A percentile compares a stretch with the other conserved stretches of the same genome.
These are phyloP conservation scores for Micrasema longulum DNA, from an alignment of 1,140 invertebrate species.

Conservation along the genomic window DNA sequence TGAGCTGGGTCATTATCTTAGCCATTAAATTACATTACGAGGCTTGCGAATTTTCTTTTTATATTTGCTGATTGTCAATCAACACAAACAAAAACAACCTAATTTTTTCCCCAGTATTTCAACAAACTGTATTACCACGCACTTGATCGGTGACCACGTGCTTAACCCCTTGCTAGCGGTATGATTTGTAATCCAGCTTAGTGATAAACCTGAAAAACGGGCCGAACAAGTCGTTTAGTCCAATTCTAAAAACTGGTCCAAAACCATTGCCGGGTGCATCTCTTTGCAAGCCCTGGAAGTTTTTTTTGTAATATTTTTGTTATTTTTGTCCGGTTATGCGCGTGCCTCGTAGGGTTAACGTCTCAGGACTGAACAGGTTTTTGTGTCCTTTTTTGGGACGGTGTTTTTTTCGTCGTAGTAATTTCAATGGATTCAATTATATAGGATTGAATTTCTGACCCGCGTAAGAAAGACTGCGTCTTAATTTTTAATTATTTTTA, in stretches of 20 bases:
- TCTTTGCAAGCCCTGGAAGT: neutral
- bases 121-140: no score
- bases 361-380: slow-evolving; percentile 28
- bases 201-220: slow-evolving; percentile 34
- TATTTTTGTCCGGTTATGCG: slow-evolving; percentile 11
- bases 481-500: no score
- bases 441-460: no score
- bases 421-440: no score
- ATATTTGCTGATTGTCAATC: no score
- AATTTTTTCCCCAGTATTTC: no score
- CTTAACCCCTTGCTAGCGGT: slow-evolving; percentile 35
- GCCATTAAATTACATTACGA: no score
- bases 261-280: slow-evolving; percentile 18
- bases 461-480: no score
- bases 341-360: slow-evolving; percentile 11
- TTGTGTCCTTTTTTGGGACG: neutral
- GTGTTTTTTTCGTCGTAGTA: slow-evolving; percentile 2
- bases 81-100: no score
- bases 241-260: slow-evolving; percentile 37
- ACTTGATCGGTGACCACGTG: neutral
- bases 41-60: no score
- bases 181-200: slow-evolving; percentile 29
- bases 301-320: slow-evolving; percentile 20
- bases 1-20: no score
- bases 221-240: slow-evolving; percentile 33